Base-by-base conservation (phyloP, 1,140 invertebrate species). In the Mylabris phalerata region DNA sequence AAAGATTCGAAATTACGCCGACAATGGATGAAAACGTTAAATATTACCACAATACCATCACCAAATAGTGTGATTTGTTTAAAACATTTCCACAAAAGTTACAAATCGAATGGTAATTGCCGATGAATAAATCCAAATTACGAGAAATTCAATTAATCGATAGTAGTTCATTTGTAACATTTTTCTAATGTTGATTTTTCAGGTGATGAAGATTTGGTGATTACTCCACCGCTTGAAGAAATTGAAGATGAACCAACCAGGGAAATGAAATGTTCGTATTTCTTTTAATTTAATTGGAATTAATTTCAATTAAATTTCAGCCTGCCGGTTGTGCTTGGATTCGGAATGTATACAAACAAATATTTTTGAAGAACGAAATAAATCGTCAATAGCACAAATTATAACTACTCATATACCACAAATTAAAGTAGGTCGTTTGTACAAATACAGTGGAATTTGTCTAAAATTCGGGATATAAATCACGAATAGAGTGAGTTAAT, bases 41-140 rank as follows among this genome's bases (percentile, higher is more conserved):
- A 58, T 48, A 41, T 70, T 5, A 43, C 40, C 54, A 45, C 62
- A 46, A 43, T 45, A n/a, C 62, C 63, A 39, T 19, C 54, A 10
- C 24, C 43, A 2, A 60, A 41, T 4, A 65, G 64, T 56, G 66
- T 71, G 52, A 56, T 71, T 24, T 71, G 70, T 64, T 63, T 69
- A 39, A 59, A 68, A 45, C 70, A 71, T 60, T 71, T 71, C 60
- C 55, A 58, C 11, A 59, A 61, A 26, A 26, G 50, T 43, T 59
- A 64, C 58, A 46, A 55, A 39, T 48, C 52, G 6, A 39, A 59
- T 38, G 19, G 24, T 24, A 26, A 40, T 48, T 19, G 1, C 11
- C n/a, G 50, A 43, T 57, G 38, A 56, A 54, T 50, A 26, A 32
- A 3, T 3, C 32, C 13, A 13, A 50, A 27, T 44, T 13, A 38